Evolutionary conservation across 64 coral and sea anemone species (phyloP).

Genomic region (Montipora capricornis): DNA sequence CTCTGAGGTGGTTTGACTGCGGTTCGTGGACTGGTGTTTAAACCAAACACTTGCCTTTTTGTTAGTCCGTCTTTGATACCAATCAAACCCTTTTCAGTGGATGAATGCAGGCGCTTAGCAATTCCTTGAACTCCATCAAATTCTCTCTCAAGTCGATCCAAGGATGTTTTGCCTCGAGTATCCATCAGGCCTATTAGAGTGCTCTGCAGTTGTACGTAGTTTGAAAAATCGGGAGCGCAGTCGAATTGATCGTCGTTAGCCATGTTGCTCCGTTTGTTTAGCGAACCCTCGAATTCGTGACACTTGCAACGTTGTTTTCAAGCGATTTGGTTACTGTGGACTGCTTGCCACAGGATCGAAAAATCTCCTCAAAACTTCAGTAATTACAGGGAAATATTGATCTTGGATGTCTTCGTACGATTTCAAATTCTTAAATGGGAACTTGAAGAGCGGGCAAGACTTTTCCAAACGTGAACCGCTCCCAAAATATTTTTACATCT

Average conservation of each 20-base stretch:
- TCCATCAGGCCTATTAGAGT: constrained; percentile 55
- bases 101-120: constrained; percentile 66
- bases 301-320: neutral
- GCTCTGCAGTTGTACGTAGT: constrained; percentile 10
- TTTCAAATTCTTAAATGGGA: neutral
- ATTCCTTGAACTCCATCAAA: constrained; percentile 66
- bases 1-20: constrained; percentile 44
- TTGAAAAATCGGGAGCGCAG: constrained; percentile 43
- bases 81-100: constrained; percentile 81
- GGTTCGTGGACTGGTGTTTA: constrained; percentile 27
- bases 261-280: neutral
- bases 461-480: neutral
- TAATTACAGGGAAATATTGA: neutral
- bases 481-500: neutral
- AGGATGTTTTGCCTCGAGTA: constrained; percentile 39
- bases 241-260: neutral
- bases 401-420: neutral
- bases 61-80: constrained; percentile 64
- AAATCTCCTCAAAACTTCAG: neutral
- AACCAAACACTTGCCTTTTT: constrained; percentile 54
- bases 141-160: constrained; percentile 52
- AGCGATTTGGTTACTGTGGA: neutral
- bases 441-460: neutral
- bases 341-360: neutral
- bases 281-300: neutral